A percentile compares a stretch with the other conserved stretches of the same genome.
Evolutionary conservation across 2,888 invertebrate genomes (phyloP).

Genomic region (Lomographa bimaculata): DNA sequence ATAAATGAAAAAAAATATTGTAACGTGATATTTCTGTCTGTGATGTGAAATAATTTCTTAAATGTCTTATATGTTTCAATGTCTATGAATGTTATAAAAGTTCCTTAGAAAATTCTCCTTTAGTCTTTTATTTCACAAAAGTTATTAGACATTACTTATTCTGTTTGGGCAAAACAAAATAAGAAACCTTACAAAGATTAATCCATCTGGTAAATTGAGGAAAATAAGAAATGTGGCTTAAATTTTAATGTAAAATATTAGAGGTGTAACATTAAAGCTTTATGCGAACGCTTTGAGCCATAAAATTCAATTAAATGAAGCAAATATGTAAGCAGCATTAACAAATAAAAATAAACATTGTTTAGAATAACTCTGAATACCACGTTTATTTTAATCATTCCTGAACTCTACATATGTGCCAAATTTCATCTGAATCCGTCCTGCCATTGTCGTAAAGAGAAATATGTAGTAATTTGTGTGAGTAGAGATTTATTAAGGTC

Average conservation of each 20-base stretch:
- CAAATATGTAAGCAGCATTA: too few relatives aligned
- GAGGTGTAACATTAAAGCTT: constrained; percentile 7
- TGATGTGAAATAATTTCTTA: constrained; percentile 4
- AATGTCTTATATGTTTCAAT: constrained; percentile 6
- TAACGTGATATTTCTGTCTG: constrained; percentile 6
- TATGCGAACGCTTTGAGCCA: constrained; percentile 9
- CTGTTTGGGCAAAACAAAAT: constrained; percentile 15
- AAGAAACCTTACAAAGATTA: constrained; percentile 9
- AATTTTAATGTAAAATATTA: constrained; percentile 14
- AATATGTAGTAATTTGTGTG: too few relatives aligned
- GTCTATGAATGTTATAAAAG: too few relatives aligned
- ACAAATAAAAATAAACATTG: too few relatives aligned
- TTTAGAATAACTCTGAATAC: too few relatives aligned
- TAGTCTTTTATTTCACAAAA: constrained; percentile 15
- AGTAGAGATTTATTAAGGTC: too few relatives aligned
- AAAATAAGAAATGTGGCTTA: constrained; percentile 10
- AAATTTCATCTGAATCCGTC: too few relatives aligned
- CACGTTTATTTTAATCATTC: too few relatives aligned
- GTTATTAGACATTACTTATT: constrained; percentile 13
- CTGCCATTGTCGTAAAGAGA: too few relatives aligned
- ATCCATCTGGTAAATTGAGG: constrained; percentile 17
- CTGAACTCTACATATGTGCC: too few relatives aligned
- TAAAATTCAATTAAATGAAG: constrained; percentile 23
- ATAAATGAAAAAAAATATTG: neutral
- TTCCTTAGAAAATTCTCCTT: too few relatives aligned